A percentile compares a stretch with the other conserved stretches of the same genome.
These are phyloP conservation scores for Lytechinus variegatus DNA, from an alignment of 35 echinoderm and acorn worm genomes.

Conservation along the genomic window DNA sequence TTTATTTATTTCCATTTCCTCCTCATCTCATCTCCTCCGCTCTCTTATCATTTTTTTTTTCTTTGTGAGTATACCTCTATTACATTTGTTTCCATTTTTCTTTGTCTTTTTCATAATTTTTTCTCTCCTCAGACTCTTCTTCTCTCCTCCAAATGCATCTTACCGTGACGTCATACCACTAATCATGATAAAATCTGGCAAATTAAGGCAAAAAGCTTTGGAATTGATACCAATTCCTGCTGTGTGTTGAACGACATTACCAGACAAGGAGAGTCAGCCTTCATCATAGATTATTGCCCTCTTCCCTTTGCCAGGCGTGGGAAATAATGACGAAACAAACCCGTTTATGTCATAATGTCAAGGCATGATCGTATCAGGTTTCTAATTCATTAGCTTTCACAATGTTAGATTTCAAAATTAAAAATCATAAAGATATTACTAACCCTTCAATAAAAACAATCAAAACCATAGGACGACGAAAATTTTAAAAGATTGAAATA, in stretches of 20 bases:
- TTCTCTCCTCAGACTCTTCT: neutral
- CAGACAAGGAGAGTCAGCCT: conserved; percentile 3
- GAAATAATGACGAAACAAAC: neutral
- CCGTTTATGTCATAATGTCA: neutral
- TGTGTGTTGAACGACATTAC: neutral
- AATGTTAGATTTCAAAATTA: too few relatives aligned
- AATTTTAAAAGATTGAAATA: too few relatives aligned
- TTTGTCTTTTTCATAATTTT: neutral
- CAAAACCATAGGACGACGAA: too few relatives aligned
- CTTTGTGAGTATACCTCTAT: too few relatives aligned
- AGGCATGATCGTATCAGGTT: neutral
- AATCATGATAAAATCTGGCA: conserved; percentile 47
- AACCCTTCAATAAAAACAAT: too few relatives aligned
- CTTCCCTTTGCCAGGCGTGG: neutral
- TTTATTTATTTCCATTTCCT: neutral
- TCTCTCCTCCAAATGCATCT: neutral
- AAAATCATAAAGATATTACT: too few relatives aligned
- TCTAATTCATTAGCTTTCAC: too few relatives aligned
- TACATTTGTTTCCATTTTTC: neutral
- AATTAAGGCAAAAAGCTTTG: conserved; percentile 39
- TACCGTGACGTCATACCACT: neutral
- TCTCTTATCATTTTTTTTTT: neutral
- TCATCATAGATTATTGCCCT: conserved; percentile 28
- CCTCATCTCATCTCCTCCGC: neutral
- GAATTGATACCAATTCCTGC: conserved; percentile 36